A percentile compares a stretch with the other conserved stretches of the same genome.
phyloP scores from a whole-genome alignment of 2,797 vertebrate species.

The Cryptoblepharus egeriae region DNA sequence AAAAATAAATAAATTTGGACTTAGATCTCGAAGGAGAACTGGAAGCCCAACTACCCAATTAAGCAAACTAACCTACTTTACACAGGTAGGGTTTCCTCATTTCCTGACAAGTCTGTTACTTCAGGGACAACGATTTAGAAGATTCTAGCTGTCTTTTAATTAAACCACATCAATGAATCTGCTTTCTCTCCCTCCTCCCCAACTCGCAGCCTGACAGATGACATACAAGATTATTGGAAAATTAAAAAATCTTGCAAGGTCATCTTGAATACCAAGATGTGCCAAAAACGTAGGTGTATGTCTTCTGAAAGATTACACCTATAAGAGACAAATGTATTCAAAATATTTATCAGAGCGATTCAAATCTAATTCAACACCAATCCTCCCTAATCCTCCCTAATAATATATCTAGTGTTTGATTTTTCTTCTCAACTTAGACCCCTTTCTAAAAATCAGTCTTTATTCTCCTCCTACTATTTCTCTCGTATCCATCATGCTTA shows the following conservation, averaged over 20 bases:
- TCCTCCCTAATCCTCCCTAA: neutral
- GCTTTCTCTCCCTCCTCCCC: neutral
- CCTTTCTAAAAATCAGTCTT: neutral
- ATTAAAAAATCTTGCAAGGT: neutral
- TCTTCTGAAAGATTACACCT: neutral
- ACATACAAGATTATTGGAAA: neutral
- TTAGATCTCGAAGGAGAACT: conserved; percentile 22
- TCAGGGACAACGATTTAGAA: neutral
- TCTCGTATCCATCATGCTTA: neutral
- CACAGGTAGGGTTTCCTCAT: neutral
- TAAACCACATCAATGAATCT: conserved; percentile 3
- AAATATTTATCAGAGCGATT: neutral
- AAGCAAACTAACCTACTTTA: neutral
- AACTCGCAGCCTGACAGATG: neutral
- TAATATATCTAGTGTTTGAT: neutral
- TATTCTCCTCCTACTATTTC: conserved; percentile 6
- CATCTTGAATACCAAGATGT: neutral
- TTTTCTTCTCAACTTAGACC: neutral
- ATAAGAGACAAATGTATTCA: neutral
- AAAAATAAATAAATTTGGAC: neutral
- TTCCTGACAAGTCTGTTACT: neutral
- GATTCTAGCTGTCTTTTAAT: neutral
- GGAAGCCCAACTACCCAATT: neutral
- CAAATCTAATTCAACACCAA: neutral
- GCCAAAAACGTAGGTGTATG: neutral